Conservation (phyloP, 2,888 invertebrate species). For the Acleris emargana region DNA sequence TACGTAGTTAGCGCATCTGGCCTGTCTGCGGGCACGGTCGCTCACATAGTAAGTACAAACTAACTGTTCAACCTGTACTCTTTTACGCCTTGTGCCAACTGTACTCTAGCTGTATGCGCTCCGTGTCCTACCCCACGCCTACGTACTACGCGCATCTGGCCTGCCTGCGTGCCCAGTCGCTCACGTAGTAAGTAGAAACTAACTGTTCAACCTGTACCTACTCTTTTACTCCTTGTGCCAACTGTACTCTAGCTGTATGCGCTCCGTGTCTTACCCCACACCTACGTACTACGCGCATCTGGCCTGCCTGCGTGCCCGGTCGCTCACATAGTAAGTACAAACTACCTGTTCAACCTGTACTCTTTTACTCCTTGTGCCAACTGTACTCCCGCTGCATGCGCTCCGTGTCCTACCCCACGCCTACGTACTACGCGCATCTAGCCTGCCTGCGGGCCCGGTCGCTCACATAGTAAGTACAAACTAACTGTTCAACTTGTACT, state of each 20-base stretch:
- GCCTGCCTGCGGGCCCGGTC: slow-evolving; percentile 89
- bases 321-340: slow-evolving; percentile 79
- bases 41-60: slow-evolving; percentile 77
- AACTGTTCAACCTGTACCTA: slow-evolving; percentile 64
- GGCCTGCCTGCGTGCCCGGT: slow-evolving; percentile 89
- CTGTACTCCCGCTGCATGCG: slow-evolving; percentile 93
- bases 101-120: no score
- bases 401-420: slow-evolving; percentile 93
- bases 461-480: slow-evolving; percentile 77
- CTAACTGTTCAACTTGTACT: no score
- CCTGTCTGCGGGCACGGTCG: slow-evolving; percentile 88
- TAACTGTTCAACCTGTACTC: no score
- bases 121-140: no score
- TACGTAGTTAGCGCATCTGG: slow-evolving; percentile 94
- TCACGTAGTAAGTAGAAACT: no score
- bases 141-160: no score
- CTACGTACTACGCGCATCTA: slow-evolving; percentile 94
- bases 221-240: slow-evolving; percentile 90
- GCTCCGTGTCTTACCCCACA: no score
- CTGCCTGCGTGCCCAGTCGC: no score
- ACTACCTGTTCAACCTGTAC: no score
- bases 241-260: no score
- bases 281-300: slow-evolving; percentile 93
- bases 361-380: slow-evolving; percentile 85
- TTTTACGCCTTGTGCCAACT: no score